These are phyloP conservation scores for Pitta sordida DNA, from an alignment of 2,113 vertebrate species.

Conservation along the genomic window DNA sequence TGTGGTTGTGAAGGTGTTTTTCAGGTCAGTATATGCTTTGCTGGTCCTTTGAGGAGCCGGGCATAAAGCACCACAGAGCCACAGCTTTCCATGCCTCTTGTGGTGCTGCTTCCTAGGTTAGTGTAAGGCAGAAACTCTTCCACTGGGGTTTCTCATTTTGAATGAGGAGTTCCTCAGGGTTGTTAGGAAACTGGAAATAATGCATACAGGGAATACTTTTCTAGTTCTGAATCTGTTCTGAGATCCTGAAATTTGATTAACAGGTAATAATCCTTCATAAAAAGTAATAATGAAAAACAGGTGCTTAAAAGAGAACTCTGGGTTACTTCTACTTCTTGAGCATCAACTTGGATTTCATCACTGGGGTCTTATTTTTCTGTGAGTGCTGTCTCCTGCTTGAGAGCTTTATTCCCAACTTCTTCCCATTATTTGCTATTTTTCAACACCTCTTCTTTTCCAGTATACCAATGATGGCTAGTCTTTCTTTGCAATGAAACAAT, in stretches of 20 bases:
- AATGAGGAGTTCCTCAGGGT: not conserved
- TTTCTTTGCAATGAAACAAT: not conserved
- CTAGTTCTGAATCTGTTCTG: not conserved
- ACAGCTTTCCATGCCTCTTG: not conserved
- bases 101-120: not conserved
- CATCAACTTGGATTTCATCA: not conserved
- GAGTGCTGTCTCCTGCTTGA: not conserved
- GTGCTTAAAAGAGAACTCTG: not conserved
- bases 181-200: not conserved
- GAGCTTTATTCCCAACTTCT: not conserved
- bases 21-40: fast-evolving
- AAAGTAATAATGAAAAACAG: not conserved
- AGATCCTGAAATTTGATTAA: not conserved
- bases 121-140: not conserved
- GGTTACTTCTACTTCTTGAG: not conserved
- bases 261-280: not conserved
- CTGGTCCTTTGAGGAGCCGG: not conserved
- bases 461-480: fast-evolving
- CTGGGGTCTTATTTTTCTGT: not conserved
- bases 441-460: not conserved
- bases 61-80: not conserved
- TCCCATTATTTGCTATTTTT: not conserved
- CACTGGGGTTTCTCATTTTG: not conserved
- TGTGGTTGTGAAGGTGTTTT: not conserved
- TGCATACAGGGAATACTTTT: not conserved